A percentile compares a stretch with the other conserved stretches of the same genome.
Evolutionary conservation across 2,113 vertebrate species (phyloP).

Genomic region (Nycticorax nycticorax): DNA sequence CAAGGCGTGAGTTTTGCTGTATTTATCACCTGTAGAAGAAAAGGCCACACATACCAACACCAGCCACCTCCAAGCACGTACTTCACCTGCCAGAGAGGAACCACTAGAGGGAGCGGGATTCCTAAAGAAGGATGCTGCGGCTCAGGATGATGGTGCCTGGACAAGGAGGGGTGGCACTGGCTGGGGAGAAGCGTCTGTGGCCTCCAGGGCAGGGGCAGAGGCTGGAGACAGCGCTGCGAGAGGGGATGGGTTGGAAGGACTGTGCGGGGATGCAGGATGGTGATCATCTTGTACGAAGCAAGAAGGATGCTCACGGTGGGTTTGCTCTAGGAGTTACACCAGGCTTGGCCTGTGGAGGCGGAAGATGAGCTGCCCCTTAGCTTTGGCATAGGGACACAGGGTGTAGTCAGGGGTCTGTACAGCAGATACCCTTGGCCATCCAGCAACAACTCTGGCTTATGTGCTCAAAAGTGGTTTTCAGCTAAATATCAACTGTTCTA

Average conservation of each 20-base stretch:
- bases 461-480: neutral
- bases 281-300: rapidly evolving
- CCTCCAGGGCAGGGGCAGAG: neutral
- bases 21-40: neutral
- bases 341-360: neutral
- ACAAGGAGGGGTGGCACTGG: neutral
- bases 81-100: neutral
- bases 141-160: neutral
- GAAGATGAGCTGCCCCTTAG: neutral
- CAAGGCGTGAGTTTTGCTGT: neutral
- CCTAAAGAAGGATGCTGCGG: neutral
- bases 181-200: neutral
- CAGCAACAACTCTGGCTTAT: neutral
- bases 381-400: neutral
- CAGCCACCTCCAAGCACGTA: neutral
- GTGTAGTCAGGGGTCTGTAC: neutral
- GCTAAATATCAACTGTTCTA: neutral
- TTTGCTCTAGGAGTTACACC: neutral
- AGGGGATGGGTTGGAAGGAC: neutral
- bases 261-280: neutral
- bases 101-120: constrained; percentile 53
- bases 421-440: neutral
- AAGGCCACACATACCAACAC: neutral
- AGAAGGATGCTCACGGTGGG: neutral
- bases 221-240: neutral